Evolutionary conservation across 2,113 vertebrate genomes (phyloP).

Genomic region (Brachionichthys hirsutus): DNA sequence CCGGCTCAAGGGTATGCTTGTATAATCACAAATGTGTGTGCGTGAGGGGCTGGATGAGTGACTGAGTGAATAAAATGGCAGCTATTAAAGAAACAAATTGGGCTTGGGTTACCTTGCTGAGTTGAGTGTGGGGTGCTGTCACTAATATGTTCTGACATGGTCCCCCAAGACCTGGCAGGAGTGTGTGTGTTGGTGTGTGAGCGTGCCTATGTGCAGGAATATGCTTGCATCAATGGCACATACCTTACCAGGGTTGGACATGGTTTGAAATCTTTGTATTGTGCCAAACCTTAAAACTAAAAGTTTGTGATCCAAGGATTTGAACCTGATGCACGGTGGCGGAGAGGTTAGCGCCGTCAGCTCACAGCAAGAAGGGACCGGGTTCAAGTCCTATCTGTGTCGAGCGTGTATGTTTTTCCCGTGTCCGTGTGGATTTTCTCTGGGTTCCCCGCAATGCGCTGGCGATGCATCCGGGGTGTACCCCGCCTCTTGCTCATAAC

Average conservation of each 20-base stretch:
- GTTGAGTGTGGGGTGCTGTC: conserved; percentile 65
- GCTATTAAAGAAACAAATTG: conserved; percentile 78
- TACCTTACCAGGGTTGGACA: neutral
- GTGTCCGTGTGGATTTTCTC: too few relatives aligned
- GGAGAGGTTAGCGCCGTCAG: too few relatives aligned
- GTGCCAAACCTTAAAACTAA: neutral
- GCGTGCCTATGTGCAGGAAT: conserved; percentile 11
- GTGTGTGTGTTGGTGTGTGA: conserved; percentile 26
- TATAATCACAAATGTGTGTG: conserved; percentile 67
- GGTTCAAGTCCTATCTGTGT: too few relatives aligned
- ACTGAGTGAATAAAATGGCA: conserved; percentile 74
- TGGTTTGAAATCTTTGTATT: neutral
- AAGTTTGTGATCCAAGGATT: neutral
- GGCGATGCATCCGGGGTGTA: too few relatives aligned
- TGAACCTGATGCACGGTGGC: too few relatives aligned
- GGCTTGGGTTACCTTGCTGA: conserved; percentile 57
- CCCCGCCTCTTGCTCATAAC: too few relatives aligned
- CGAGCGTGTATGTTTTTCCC: too few relatives aligned
- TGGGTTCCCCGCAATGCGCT: too few relatives aligned
- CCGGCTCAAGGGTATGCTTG: conserved; percentile 75
- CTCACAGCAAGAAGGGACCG: too few relatives aligned
- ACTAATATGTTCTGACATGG: conserved; percentile 75
- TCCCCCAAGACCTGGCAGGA: conserved; percentile 58
- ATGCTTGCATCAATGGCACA: conserved; percentile 4
- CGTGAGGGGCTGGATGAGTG: conserved; percentile 48